Evolutionary conservation across 2,888 invertebrate genomes (phyloP).

Genomic region (Aphidoletes aphidimyza): DNA sequence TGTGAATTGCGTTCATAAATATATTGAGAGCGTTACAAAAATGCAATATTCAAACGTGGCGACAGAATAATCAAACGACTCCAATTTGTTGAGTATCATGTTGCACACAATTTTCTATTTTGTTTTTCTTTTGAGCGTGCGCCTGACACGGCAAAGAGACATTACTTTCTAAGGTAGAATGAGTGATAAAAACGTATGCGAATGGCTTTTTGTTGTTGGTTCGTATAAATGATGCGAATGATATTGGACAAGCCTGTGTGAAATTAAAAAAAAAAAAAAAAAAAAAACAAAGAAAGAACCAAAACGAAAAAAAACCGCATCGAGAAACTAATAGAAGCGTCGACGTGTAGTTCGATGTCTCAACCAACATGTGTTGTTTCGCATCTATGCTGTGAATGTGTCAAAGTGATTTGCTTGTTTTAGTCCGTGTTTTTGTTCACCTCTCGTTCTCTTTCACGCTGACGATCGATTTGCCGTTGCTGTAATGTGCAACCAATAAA

Average conservation of each 20-base stretch:
- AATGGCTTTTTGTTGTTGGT: neutral
- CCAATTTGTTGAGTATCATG: conserved; percentile 48
- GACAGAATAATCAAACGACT: conserved; percentile 35
- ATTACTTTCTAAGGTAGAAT: conserved; percentile 5
- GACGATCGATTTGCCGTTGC: no score
- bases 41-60: conserved; percentile 12
- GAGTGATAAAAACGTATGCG: neutral
- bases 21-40: neutral
- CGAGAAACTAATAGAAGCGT: neutral
- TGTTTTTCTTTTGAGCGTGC: neutral
- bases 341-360: conserved; percentile 27
- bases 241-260: conserved; percentile 16
- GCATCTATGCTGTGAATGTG: conserved; percentile 5
- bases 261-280: no score
- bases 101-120: conserved; percentile 51
- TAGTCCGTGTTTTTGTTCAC: neutral
- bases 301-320: neutral
- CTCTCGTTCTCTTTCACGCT: neutral
- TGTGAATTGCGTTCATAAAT: conserved; percentile 27
- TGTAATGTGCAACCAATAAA: conserved; percentile 33
- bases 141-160: neutral
- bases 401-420: conserved; percentile 53
- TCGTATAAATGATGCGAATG: conserved; percentile 40
- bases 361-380: conserved; percentile 47
- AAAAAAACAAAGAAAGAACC: no score